Evolutionary conservation across 2,888 invertebrate species (phyloP), one percentile per base, ranked within the genome.

Genomic region (Cerastoderma edule): DNA sequence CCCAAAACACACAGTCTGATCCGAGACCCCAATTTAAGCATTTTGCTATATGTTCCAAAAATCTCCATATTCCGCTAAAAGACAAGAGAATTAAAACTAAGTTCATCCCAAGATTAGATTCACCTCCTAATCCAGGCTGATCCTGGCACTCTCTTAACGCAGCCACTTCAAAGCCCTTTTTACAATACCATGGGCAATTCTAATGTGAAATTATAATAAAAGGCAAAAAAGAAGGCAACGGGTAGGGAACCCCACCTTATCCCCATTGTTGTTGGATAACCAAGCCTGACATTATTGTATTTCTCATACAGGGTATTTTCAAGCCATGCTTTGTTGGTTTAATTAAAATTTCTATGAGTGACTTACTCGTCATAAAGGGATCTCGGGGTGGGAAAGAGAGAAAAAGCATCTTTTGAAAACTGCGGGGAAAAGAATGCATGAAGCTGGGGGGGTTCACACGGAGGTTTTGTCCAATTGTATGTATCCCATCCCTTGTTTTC

Each of bases 221-320:
- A 39, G 54, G 30, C 28, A 13, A 2, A 50, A 54, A 54, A 68
- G 27, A 30, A n/a, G 44, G 28, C 67, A 56, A 28, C 53, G 56
- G 32, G 28, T 54, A 39, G 33, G 60, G 39, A 56, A 50, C 73
- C 71, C 80, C 80, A 67, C 80, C 80, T 73, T 39, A 39, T 39
- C 57, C 53, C 73, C 69, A 76, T 80, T 80, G 76, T 80, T n/a
- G 50, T 80, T 76, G 76, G 67, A 80, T 73, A 80, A 80, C 76
- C 69, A 73, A 30, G 60, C 75, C 39, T 63, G 48, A 30, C 57
- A 28, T 54, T 33, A 79, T 75, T 79, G 79, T 79, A 65, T 66
- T 79, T 32, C n/a, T 69, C 69, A 32, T 54, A 72, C 75, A 56
- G 75, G 28, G 72, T 50, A 54, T 30, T 50, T 69, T 69, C 56